Conservation (phyloP, 2,113 vertebrate genomes). For the Centrocercus urophasianus region DNA sequence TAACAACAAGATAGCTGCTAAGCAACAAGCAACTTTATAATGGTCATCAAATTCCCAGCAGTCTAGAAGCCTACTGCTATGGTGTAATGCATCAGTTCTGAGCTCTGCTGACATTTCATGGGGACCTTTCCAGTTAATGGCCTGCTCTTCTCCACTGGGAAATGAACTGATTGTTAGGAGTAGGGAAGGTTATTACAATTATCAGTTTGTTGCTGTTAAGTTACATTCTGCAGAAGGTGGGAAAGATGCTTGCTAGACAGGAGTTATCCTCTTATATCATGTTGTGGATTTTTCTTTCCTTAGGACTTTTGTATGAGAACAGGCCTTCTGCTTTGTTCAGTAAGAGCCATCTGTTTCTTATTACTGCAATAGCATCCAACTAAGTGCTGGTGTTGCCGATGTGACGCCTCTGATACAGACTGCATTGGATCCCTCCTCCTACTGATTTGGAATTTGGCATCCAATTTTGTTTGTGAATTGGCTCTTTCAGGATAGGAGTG, state of each 20-base stretch:
- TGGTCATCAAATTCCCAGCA: neutral
- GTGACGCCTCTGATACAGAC: neutral
- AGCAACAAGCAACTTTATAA: conserved; percentile 27
- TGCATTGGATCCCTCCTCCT: neutral
- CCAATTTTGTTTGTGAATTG: conserved; percentile 19
- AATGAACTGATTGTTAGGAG: conserved; percentile 1
- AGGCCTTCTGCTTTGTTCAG: conserved; percentile 15
- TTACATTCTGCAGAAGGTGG: neutral
- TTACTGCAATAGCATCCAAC: conserved; percentile 22
- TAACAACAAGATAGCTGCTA: conserved; percentile 31
- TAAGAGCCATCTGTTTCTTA: conserved; percentile 51
- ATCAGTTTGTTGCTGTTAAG: neutral
- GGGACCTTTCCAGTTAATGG: conserved; percentile 26
- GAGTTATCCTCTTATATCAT: neutral
- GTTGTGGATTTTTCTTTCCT: neutral
- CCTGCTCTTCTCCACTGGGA: neutral
- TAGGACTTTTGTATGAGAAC: neutral
- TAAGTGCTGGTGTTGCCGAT: conserved; percentile 13
- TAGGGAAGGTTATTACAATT: neutral
- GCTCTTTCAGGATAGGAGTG: conserved; percentile 10
- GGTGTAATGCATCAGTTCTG: neutral
- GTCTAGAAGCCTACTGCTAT: conserved; percentile 20
- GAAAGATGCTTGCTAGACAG: neutral
- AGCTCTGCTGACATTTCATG: conserved; percentile 6
- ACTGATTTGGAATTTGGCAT: neutral